Evolutionary conservation across 2,888 invertebrate species (phyloP), one percentile per base, ranked within the genome.

Genomic region (Agriotes lineatus): DNA sequence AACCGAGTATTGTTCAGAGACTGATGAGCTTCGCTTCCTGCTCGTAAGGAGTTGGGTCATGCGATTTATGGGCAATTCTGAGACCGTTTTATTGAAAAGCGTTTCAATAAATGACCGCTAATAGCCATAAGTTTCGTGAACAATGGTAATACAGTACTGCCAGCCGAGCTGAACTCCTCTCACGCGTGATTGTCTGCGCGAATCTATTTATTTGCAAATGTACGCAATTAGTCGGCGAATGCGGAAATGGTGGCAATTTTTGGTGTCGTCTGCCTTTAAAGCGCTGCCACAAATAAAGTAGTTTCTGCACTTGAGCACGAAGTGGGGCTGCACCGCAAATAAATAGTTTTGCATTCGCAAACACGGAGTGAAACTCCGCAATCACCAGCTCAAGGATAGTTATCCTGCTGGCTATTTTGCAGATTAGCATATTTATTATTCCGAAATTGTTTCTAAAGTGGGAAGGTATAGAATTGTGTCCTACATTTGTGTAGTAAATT

Each of bases 1-100:
- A 69, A 69, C 69, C 69, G 69, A 61, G 59, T 61, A 62, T 69
- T 69, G 65, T 65, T 69, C 57, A 54, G 56, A 22, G 61, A 65
- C 57, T 69, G 69, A 66, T 69, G 69, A 57, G 69, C 61, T 66
- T 69, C 57, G 57, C 48, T 69, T 69, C 69, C 65, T 69, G 56
- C 57, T 61, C 60, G 42, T 60, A 65, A 69, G 64, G 52, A 69
- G 50, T 69, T 61, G 61, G 44, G 57, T 69, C 66, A 65, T 66
- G 66, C 69, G 61, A 69, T 69, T 69, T 69, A 69, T 69, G 65
- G 59, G 14, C 69, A 50, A 39, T 66, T 69, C 69, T 50, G 54
- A 50, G 48, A 20, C 39, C 56, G 57, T 65, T 69, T 69, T 69
- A 69, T 69, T 61, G 69, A 56, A 69, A 66, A 69, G 60, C 65